phyloP scores from a whole-genome alignment of 2,113 vertebrate species.

The Gallinago jamesoni region DNA sequence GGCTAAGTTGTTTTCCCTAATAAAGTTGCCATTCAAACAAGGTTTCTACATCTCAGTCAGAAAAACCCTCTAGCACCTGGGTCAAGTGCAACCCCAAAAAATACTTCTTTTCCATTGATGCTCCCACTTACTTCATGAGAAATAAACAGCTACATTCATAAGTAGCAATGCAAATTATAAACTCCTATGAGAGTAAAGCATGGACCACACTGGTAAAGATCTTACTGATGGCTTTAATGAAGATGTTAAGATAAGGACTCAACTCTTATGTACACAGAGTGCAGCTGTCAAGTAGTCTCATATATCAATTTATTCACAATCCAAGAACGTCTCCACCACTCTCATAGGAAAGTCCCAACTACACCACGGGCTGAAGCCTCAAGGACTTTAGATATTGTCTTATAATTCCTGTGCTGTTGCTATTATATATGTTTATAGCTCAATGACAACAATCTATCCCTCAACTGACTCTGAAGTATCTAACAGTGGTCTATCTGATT shows the following conservation, averaged over 20 bases:
- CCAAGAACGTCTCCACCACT: background rate
- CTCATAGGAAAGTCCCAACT: background rate
- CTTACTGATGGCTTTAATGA: background rate
- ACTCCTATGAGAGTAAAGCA: rapidly evolving
- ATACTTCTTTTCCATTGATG: background rate
- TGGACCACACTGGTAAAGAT: background rate
- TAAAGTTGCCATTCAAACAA: background rate
- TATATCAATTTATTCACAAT: background rate
- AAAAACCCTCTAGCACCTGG: background rate
- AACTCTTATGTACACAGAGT: background rate
- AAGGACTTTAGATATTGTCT: background rate
- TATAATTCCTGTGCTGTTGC: background rate
- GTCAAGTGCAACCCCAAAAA: background rate
- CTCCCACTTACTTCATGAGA: background rate
- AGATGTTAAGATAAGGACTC: background rate
- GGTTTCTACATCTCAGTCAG: background rate
- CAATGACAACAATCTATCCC: background rate
- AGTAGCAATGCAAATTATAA: background rate
- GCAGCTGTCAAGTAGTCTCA: background rate
- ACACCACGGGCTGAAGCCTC: background rate
- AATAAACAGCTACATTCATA: background rate
- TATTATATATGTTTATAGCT: background rate
- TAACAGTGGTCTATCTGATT: background rate
- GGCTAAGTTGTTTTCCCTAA: background rate
- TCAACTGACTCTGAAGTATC: background rate